phyloP scores from a whole-genome alignment of 2,113 vertebrate genomes.

The Syrrhaptes paradoxus region DNA sequence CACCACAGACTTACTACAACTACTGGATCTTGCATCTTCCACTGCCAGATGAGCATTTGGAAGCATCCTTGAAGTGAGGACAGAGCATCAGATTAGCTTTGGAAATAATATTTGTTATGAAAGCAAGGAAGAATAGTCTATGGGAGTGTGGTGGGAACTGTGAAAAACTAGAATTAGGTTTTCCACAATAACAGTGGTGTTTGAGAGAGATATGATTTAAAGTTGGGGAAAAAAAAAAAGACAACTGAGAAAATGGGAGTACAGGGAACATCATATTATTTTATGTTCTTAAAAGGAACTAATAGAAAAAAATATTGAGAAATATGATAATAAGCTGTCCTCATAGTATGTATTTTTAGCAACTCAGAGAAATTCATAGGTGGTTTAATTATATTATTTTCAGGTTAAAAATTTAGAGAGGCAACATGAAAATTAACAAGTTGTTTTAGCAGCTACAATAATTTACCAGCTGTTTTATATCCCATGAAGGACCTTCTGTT shows the following conservation, averaged over 20 bases:
- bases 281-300: background rate
- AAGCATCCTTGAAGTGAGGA: background rate
- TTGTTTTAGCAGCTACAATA: background rate
- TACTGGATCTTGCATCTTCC: background rate
- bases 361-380: background rate
- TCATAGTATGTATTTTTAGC: accelerated
- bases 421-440: background rate
- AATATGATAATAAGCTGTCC: background rate
- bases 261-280: background rate
- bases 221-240: background rate
- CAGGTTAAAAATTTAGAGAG: background rate
- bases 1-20: background rate
- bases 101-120: background rate
- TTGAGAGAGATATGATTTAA: background rate
- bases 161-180: background rate
- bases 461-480: background rate
- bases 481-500: background rate
- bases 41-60: background rate
- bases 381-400: background rate
- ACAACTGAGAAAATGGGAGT: background rate
- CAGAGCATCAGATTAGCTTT: background rate
- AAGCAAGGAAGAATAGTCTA: background rate
- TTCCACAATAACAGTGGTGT: background rate
- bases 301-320: background rate
- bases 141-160: background rate